phyloP scores from a whole-genome alignment of 2,888 invertebrate species.

The Lasioglossum pauxillum region DNA sequence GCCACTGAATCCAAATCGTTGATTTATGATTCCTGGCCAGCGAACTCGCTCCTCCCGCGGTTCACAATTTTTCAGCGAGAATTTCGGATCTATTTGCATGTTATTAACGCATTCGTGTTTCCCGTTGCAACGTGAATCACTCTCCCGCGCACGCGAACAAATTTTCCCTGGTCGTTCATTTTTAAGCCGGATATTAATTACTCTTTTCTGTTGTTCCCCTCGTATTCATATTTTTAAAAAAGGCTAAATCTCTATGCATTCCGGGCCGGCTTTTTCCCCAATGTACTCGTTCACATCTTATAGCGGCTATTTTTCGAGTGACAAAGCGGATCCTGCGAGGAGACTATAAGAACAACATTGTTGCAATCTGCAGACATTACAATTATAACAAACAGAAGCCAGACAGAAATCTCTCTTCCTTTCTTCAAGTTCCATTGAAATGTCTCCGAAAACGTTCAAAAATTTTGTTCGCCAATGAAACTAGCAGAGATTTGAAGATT shows the following conservation, averaged over 20 bases:
- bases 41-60: neutral
- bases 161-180: slow-evolving; percentile 9
- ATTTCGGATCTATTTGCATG: slow-evolving; percentile 29
- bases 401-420: no score
- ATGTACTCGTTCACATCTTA: neutral
- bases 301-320: neutral
- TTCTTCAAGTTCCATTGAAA: no score
- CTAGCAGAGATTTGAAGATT: no score
- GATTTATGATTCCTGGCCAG: slow-evolving; percentile 10
- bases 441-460: no score
- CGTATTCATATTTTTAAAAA: neutral
- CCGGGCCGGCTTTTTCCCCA: neutral
- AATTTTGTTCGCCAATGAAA: no score
- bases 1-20: slow-evolving; percentile 3
- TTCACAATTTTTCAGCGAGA: slow-evolving; percentile 9
- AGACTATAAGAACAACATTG: neutral
- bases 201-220: neutral
- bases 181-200: slow-evolving; percentile 27
- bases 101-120: slow-evolving; percentile 34
- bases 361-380: neutral
- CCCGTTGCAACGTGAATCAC: slow-evolving; percentile 18
- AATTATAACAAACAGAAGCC: neutral
- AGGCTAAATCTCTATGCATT: slow-evolving; percentile 1
- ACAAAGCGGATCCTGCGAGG: neutral
- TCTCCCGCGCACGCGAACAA: slow-evolving; percentile 12